Conservation (phyloP, 2,113 vertebrate species). For the Collichthys lucidus region DNA sequence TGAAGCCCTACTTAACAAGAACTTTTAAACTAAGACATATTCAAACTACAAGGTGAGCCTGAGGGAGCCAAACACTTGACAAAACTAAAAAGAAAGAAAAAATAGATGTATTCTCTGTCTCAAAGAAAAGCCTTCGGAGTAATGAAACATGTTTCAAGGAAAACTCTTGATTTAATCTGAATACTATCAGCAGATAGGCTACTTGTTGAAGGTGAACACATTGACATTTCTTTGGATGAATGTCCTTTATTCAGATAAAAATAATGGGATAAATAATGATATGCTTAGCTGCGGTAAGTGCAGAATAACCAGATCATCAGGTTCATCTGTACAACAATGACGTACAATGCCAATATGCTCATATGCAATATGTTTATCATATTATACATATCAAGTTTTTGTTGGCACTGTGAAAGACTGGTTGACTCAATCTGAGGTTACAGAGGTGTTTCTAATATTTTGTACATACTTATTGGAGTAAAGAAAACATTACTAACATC, state of each 20-base stretch:
- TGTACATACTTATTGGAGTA: neutral
- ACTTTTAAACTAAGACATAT: neutral
- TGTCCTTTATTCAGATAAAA: too few relatives aligned
- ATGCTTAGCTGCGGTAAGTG: too few relatives aligned
- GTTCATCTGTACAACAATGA: too few relatives aligned
- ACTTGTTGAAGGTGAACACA: neutral
- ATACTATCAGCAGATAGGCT: neutral
- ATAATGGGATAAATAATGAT: too few relatives aligned
- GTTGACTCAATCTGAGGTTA: neutral
- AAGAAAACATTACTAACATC: neutral
- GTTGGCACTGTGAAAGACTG: neutral
- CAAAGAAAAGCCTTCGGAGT: neutral
- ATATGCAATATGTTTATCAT: neutral
- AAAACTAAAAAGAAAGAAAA: neutral
- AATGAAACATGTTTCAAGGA: neutral
- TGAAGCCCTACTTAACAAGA: neutral
- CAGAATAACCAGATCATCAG: too few relatives aligned
- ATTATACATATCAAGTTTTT: neutral
- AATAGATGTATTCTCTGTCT: neutral
- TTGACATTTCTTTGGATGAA: too few relatives aligned
- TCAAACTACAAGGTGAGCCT: neutral
- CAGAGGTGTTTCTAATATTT: neutral
- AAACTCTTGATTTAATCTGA: neutral
- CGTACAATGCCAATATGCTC: too few relatives aligned
- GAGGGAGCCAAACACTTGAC: neutral